Conservation (phyloP, 2,888 invertebrate species). For the Nebria salina region DNA sequence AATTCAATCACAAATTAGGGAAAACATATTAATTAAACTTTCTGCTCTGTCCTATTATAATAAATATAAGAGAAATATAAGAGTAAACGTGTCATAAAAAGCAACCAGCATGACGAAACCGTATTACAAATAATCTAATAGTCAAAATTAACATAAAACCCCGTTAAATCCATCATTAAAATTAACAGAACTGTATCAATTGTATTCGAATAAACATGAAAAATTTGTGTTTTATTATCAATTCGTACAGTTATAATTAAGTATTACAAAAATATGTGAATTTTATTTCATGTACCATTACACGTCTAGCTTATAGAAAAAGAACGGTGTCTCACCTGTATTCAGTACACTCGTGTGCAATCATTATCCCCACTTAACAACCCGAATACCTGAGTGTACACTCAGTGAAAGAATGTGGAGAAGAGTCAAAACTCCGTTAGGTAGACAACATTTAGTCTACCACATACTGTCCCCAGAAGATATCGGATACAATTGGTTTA, state of each 20-base stretch:
- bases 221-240: not conserved
- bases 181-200: not conserved
- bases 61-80: not conserved
- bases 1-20: too few species aligned
- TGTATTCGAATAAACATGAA: not conserved
- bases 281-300: not conserved
- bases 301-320: not conserved
- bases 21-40: too few species aligned
- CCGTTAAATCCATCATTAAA: not conserved
- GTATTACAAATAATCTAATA: not conserved
- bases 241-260: not conserved
- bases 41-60: too few species aligned
- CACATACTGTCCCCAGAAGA: slow-evolving; percentile 13
- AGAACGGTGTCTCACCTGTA: slow-evolving; percentile 1
- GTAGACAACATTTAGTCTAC: slow-evolving; percentile 37
- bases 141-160: not conserved
- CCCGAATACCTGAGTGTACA: slow-evolving; percentile 40
- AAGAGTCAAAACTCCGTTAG: slow-evolving; percentile 36
- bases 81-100: not conserved
- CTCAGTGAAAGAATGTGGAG: slow-evolving; percentile 26
- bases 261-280: not conserved
- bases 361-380: slow-evolving; percentile 32
- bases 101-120: not conserved
- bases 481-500: not conserved
- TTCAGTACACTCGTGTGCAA: slow-evolving; percentile 7